Evolutionary conservation across 2,113 vertebrate genomes (phyloP), one percentile per base, ranked within the genome.

Genomic region (Albula glossodonta): DNA sequence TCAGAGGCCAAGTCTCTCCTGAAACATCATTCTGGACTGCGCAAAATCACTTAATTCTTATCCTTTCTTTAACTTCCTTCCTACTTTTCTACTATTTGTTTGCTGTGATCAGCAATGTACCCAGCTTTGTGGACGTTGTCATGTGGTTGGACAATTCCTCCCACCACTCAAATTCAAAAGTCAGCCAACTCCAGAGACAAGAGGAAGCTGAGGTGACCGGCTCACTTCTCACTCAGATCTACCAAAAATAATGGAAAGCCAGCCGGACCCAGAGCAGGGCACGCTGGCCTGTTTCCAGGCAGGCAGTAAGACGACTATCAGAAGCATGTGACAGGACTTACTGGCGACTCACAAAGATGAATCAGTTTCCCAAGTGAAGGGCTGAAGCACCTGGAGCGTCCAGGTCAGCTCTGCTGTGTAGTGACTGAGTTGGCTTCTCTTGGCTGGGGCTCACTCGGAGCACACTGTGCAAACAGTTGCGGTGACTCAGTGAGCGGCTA

Each of bases 301-400:
- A 22, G 6, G 31, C 11, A 25, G 70, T 66, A 66, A 66, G 7
- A 1, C 22, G 17, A n/a, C 22, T 31, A 74, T 31, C 4, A 56
- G 11, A 81, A 81, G 80, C n/a, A 53, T 15, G 52, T 31, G n/a
- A 41, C 11, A 60, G 25, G 31, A 7, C 31, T 12, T 63, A 19
- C 17, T 12, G 17, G 81, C 56, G 81, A 60, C 31, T 48, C 25
- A 7, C 49, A 10, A 22, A 41, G 53, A 85, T n/a, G 53, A 50
- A 66, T 51, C 13, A 80, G 60, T 49, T 80, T 48, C 51, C n/a
- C 66, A 48, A 31, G 78, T 51, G 78, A 70, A 56, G 57, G 25
- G 17, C 31, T 51, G 2, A 19, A 70, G 78, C 81, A 80, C 84
- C 84, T 66, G 78, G 78, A 85, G 81, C 41, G 66, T 66, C 51